Base-by-base conservation (phyloP, 2,797 vertebrate species). In the Galagoides demidoff region DNA sequence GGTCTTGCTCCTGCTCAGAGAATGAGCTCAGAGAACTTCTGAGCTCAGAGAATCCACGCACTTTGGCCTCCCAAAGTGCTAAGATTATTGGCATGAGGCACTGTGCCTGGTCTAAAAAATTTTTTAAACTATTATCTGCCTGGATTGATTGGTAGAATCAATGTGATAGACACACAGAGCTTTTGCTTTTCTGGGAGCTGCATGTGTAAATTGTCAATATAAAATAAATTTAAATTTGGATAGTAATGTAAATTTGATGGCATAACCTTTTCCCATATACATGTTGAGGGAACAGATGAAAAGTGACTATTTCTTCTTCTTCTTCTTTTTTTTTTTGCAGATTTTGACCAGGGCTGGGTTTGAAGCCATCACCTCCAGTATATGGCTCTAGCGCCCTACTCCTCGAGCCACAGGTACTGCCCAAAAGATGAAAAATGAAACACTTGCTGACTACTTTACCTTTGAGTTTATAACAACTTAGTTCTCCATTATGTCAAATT, bases 151-250 rank as follows among this genome's bases (percentile, higher is more conserved):
- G 59, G 16, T 71, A 71, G 64, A 71, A 63, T 52, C 10, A 57
- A 37, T 57, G 31, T 64, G 0, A 49, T 25, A 2, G 0, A 17
- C 7, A 29, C 4, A 45, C 0, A 1, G 2, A 23, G 1, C 13
- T 34, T 89, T 76, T 34, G 3, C 1, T 66, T 87, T 85, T 27
- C 49, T 12, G 3, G 11, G 4, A 73, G 25, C 5, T n/a, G 34
- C 2, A 16, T 3, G 5, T 0, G 6, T 85, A 49, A 59, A 10
- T 27, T 27, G 22, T 66, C n/a, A 89, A 34, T 39, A 49, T n/a
- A 29, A 23, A 45, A 68, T 64, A 71, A 70, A 59, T 88, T 70
- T 71, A 68, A 73, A 78, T 39, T 12, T 45, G 20, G 87, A 5
- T 66, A 10, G 1, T 31, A 85, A 57, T 5, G 43, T 78, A 25